Evolutionary conservation across 2,797 vertebrate species (phyloP), one percentile per base, ranked within the genome.

Genomic region (Danio jaintianensis): DNA sequence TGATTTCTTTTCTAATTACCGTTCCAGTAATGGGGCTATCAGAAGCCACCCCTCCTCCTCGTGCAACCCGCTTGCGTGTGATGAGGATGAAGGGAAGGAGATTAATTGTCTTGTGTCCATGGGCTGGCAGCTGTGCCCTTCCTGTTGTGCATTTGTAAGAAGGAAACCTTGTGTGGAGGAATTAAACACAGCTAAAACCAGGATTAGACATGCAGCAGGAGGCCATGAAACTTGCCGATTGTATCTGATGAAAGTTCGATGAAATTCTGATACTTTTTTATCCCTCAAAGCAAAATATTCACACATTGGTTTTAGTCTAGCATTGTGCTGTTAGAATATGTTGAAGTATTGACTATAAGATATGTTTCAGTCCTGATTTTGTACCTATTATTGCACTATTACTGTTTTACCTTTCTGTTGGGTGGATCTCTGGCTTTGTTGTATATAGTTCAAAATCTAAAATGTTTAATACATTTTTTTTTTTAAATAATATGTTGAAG

Each of bases 141-240:
- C 62, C 82, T 77, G 75, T 79, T 48, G 71, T 79, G 83, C 75
- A 79, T 77, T 61, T 87, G 73, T 85, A 84, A 22, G 69, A 64
- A 66, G 67, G 56, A 52, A 78, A 67, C 40, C 75, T 73, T 64
- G 59, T 76, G 64, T 52, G 67, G 36, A 20, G 10, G 71, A 75
- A 68, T 59, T 67, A 22, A 63, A 79, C 56, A 13, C 13, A 1
- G 47, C 47, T 67, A 68, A 67, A 73, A 67, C 71, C 70, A 71
- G 45, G 75, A 78, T 56, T 48, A 58, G 59, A 72, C 6, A 55
- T 47, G 42, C 64, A 22, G 18, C 52, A 40, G 22, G 22, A 40
- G 43, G 63, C 68, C 22, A 77, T 38, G 11, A 78, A 56, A 58
- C 22, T 48, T 11, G 7, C 3, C 1, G 0, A 2, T 74, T 36